Evolutionary conservation across 1,140 invertebrate genomes (phyloP), one percentile per base, ranked within the genome.

Genomic region (Caenorhabditis inopinata): DNA sequence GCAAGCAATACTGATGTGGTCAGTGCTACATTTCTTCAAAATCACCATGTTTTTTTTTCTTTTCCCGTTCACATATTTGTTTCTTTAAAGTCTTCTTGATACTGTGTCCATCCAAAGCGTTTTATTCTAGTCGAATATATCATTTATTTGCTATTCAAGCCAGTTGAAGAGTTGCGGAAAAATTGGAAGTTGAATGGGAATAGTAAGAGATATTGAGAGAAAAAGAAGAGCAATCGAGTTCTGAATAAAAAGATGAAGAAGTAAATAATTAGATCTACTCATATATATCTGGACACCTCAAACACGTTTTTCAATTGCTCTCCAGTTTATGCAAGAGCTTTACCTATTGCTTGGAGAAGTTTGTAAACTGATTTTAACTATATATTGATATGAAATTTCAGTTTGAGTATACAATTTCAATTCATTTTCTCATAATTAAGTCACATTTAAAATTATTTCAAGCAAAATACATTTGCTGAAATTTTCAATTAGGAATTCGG

Each of bases 191-290:
- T 21, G 38, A 68, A 68, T 68, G n/a, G n/a, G 38, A 68, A 68
- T 68, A 32, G 38, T 7, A 42, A 42, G 38, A 42, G 38, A 42
- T 42, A 14, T 14, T 7, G 38, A 42, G 58, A 38, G 32, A 7
- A 53, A 53, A 12, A 25, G 38, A 42, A 42, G 14, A 5, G 5
- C 38, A n/a, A 7, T 42, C 38, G 38, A 42, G 5, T 42, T 42
- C 38, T 42, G 38, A 42, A 42, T 5, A 42, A 42, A 42, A 42
- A 42, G 38, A 42, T 68, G 58, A 68, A 68, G 32, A 68, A 68
- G 58, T 68, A 68, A 68, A 68, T 68, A 68, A 68, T 68, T 68
- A 38, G 32, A 68, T 68, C 58, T 68, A 68, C 58, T 68, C 58
- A 29, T 68, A 68, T 68, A 42, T 68, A 68, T 68, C 58, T 68